These are phyloP conservation scores for Tuberolachnus salignus DNA, from an alignment of 2,888 invertebrate species.

Conservation along the genomic window DNA sequence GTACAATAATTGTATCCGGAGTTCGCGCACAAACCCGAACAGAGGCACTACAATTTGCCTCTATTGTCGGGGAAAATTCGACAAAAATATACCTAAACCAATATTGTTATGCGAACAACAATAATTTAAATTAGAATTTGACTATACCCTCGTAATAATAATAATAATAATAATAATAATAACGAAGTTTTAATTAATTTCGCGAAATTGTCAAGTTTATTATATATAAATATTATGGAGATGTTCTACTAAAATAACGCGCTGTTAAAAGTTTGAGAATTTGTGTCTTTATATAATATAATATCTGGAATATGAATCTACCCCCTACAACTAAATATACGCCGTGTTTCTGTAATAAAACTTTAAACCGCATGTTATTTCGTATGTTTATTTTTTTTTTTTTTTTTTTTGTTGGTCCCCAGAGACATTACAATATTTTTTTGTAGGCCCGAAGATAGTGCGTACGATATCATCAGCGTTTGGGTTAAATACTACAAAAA, in stretches of 20 bases:
- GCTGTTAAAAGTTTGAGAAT: slow-evolving; percentile 20
- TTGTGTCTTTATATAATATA: background rate
- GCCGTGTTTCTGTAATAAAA: slow-evolving; percentile 8
- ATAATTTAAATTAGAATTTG: background rate
- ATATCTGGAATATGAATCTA: slow-evolving; percentile 42
- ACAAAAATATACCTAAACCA: too few species aligned
- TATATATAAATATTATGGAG: background rate
- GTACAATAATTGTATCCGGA: too few species aligned
- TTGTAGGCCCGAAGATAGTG: background rate
- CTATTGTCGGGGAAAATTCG: too few species aligned
- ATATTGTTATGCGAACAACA: too few species aligned
- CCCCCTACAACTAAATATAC: background rate
- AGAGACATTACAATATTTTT: slow-evolving; percentile 5
- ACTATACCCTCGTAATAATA: background rate
- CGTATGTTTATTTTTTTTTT: background rate
- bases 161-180: background rate
- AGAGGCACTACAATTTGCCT: too few species aligned
- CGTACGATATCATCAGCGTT: background rate
- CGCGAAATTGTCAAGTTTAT: background rate
- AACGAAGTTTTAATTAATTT: slow-evolving; percentile 7
- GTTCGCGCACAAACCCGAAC: too few species aligned
- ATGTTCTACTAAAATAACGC: background rate
- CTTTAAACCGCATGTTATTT: slow-evolving; percentile 33
- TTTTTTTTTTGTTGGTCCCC: slow-evolving; percentile 19
- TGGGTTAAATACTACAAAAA: background rate